Base-by-base conservation (phyloP, 35 echinoderm and acorn worm species). In the Nesometra sesokonis region DNA sequence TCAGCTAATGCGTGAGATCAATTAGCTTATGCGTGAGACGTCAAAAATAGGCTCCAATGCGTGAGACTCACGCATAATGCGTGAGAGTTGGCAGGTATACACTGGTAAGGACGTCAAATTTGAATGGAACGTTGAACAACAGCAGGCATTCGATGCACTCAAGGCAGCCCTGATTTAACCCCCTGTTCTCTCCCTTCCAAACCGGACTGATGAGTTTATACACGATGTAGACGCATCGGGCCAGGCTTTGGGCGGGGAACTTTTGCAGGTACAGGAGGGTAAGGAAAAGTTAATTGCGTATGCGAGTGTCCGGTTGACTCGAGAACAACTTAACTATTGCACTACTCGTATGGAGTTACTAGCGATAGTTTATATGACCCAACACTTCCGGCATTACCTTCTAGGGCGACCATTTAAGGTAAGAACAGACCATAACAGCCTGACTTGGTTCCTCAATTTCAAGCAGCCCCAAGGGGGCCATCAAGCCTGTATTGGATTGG, bases 401-500 rank as follows among this genome's bases (percentile, higher is more conserved):
- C 32, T 78, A 23, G 77, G 77, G 23, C 27, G 32, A 29, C 77
- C 27, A 8, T 78, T 78, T 27, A 5, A 8, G 23, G 77, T 78
- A 27, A 78, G 77, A 27, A 78, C 77, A 9, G 77, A 78, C 77
- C 77, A 78, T 27, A 78, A 32, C 23, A 78, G 77, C 32, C 32
- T 78, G 23, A 30, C 32, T 8, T 78, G 77, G 77, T 78, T 78
- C 3, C 32, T 78, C 27, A 29, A 32, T 8, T 78, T 78, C 27
- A 78, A 78, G 77, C 27, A 78, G 27, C 77, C 77, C 5, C 77
- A 78, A 78, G 77, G 77, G n/a, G 32, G 7, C 23, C 27, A n/a
- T 91, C 11, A 34, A 29, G 0, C 84, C n/a, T 37, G 29, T 91
- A 29, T 52, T 38, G 17, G 32, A 46, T 34, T 88, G 86, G 90